These are phyloP conservation scores for Caenorhabditis plicata DNA, from an alignment of 2,888 invertebrate species.

Conservation along the genomic window DNA sequence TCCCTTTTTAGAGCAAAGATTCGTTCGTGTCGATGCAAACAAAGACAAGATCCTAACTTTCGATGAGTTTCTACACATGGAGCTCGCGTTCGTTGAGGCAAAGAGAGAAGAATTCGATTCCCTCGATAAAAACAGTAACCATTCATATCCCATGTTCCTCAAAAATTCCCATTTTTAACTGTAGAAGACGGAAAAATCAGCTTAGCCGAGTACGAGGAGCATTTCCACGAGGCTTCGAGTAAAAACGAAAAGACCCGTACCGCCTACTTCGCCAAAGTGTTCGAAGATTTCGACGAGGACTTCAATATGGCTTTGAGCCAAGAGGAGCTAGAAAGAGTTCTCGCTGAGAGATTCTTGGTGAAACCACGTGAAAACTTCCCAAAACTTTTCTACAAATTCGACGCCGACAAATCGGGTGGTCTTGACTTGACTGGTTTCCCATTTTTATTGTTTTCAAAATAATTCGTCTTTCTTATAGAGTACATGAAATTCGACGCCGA, in stretches of 20 bases:
- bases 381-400: constrained; percentile 52
- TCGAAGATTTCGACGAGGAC: constrained; percentile 57
- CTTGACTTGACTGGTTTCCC: constrained; percentile 44
- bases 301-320: constrained; percentile 49
- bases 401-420: constrained; percentile 51
- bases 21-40: constrained; percentile 51
- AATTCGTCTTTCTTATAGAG: constrained; percentile 29
- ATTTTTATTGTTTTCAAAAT: neutral
- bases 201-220: constrained; percentile 51
- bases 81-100: constrained; percentile 54
- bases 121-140: constrained; percentile 50
- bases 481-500: constrained; percentile 55
- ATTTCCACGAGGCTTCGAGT: constrained; percentile 50
- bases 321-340: constrained; percentile 49
- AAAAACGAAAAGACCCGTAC: constrained; percentile 45
- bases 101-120: constrained; percentile 59
- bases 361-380: constrained; percentile 54
- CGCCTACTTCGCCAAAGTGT: constrained; percentile 59
- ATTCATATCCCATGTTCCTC: no score
- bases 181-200: constrained; percentile 52
- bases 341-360: constrained; percentile 56
- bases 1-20: constrained; percentile 47
- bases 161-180: neutral
- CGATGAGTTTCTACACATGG: constrained; percentile 60
- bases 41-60: constrained; percentile 50